Percentiles rank a stretch among this genome's conserved stretches.
phyloP scores from a whole-genome alignment of 2,888 invertebrate genomes.

The Coleophora flavipennella region DNA sequence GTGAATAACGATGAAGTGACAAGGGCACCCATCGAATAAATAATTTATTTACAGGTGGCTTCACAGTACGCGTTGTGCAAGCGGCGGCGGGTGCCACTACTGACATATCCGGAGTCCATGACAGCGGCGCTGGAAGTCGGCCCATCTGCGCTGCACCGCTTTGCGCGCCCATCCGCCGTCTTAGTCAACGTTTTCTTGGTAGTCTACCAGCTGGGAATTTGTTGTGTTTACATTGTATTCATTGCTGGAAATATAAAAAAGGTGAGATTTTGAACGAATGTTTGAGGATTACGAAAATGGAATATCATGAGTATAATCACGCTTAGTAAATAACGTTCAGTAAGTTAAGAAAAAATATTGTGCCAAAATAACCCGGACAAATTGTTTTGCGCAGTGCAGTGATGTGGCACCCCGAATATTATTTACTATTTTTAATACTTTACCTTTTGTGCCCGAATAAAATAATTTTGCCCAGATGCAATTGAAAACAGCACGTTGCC shows the following conservation, averaged over 20 bases:
- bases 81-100: constrained; percentile 76
- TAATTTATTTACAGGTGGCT: constrained; percentile 34
- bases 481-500: too few relatives aligned
- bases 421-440: too few relatives aligned
- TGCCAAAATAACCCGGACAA: too few relatives aligned
- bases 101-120: constrained; percentile 90
- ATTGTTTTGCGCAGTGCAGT: too few relatives aligned
- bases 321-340: too few relatives aligned
- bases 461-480: too few relatives aligned
- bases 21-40: not conserved
- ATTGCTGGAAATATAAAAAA: constrained; percentile 86
- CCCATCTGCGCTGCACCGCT: constrained; percentile 74
- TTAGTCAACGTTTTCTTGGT: constrained; percentile 80
- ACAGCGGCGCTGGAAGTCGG: constrained; percentile 83
- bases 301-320: too few relatives aligned
- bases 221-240: constrained; percentile 96
- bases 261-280: constrained; percentile 25
- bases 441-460: too few relatives aligned
- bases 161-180: constrained; percentile 74
- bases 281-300: too few relatives aligned
- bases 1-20: not conserved
- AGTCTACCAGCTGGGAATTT: constrained; percentile 92
- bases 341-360: too few relatives aligned
- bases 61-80: constrained; percentile 75
- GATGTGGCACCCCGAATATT: too few relatives aligned